Evolutionary conservation across 1,140 invertebrate genomes (phyloP), one percentile per base, ranked within the genome.

Genomic region (Drosophila parabipectinata): DNA sequence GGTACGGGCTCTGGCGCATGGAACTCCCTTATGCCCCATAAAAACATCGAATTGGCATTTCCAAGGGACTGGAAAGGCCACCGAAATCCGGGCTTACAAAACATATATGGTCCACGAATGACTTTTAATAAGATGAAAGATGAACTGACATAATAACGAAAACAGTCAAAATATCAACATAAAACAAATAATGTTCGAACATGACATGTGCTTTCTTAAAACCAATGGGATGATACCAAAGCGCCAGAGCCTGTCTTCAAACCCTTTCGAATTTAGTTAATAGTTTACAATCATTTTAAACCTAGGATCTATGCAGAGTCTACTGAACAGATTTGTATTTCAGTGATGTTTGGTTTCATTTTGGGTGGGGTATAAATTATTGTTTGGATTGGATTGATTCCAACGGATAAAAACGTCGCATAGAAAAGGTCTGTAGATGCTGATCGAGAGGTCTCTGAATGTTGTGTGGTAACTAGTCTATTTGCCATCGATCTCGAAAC

Each of bases 1-100:
- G 41, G 7, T 39, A 50, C 6, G 12, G 6, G 15, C 37, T 44
- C 18, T 58, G 50, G 48, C 72, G 72, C 72, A 51, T 5, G 62
- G 72, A 67, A 37, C 26, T 53, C 26, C 1, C 1, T 12, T 24
- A 4, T 18, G 55, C 34, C 54, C 15, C 21, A 53, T 28, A n/a
- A 53, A 72, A 72, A 45, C 18, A 80, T 88, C 84, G 63, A 69
- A 72, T 64, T 88, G 76, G 41, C 79, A 77, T 88, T 88, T 88
- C 68, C 60, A 39, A 39, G 34, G 37, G n/a, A 41, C 21, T 64
- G 57, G 77, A 88, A 88, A 90, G 58, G 73, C 58, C 82, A 89
- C 34, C 72, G 84, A 88, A 82, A 62, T 52, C 48, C 6, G 34
- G 56, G 47, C 34, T 45, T 39, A 44, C 48, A 12, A 62, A 60